Evolutionary conservation across 1,140 invertebrate species (phyloP).

Genomic region (Caerostris extrusa): DNA sequence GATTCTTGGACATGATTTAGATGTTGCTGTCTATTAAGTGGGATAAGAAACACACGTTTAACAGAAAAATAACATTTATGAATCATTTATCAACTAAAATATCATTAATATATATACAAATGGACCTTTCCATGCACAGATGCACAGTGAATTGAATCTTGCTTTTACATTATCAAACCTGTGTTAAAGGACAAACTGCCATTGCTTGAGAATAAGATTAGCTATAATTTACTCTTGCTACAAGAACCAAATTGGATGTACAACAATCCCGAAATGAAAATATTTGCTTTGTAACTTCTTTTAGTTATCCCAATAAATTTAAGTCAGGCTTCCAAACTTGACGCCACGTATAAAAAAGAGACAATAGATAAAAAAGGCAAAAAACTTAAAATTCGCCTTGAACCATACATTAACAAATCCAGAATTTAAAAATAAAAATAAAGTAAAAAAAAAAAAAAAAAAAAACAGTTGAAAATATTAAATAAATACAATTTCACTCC

Average conservation of each 20-base stretch:
- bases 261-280: too few relatives aligned
- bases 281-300: background rate
- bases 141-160: too few relatives aligned
- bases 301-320: background rate
- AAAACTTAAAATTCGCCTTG: background rate
- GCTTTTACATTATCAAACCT: too few relatives aligned
- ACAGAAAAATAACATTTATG: background rate
- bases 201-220: too few relatives aligned
- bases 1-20: too few relatives aligned
- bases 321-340: background rate
- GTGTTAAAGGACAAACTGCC: too few relatives aligned
- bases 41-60: background rate
- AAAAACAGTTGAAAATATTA: background rate
- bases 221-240: too few relatives aligned
- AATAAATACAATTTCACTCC: slow-evolving; percentile 42
- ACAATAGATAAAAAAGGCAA: background rate
- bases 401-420: background rate
- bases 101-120: too few relatives aligned
- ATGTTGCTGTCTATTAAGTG: too few relatives aligned
- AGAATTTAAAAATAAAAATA: background rate
- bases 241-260: too few relatives aligned
- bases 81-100: too few relatives aligned
- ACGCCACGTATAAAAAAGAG: background rate
- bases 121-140: too few relatives aligned
- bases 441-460: background rate